Evolutionary conservation across 2,113 vertebrate species (phyloP), one percentile per base, ranked within the genome.

Genomic region (Syrmaticus mikado): DNA sequence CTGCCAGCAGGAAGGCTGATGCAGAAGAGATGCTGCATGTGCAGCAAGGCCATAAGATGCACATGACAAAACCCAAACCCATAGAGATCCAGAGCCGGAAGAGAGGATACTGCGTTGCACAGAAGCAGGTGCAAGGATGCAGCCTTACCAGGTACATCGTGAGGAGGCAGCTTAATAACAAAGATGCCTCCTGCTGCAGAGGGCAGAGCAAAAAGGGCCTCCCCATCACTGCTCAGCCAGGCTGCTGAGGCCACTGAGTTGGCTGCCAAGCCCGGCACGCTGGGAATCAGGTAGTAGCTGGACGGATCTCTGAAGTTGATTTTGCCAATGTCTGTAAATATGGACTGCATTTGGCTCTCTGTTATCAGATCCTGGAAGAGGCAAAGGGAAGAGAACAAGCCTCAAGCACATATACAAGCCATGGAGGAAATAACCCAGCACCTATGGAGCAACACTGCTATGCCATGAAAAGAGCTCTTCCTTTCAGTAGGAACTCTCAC

Each of bases 251-350:
- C 86, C 7, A 96, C 85, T 0, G 98, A 98, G 64, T 90, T 95
- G 5, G 97, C 85, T 0, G 98, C 92, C 24, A 98, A 97, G 9
- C 97, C 98, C 0, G 98, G 98, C 43, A 97, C 52, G 1, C 80
- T 57, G 34, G 99, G 98, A 86, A 99, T 98, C 50, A 98, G 13
- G 1, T 96, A 98, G 77, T 97, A 98, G 96, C 98, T 98, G 6
- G 97, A 91, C 0, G 98, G 97, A 58, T 99, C 99, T 66, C 98
- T 97, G 87, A 99, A 98, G 93, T 98, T 98, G 92, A 98, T 90
- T 94, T 99, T 99, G 52, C 98, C 97, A 32, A 99, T 94, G 10
- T 99, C 99, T 0, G 99, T 99, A 89, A 99, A 99, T 92, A 99
- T 87, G 0, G 99, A 99, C 94, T 99, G 99, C 97, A 99, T 98